Percentiles rank a stretch among this genome's conserved stretches.
These are phyloP conservation scores for Regulus satrapa DNA, from an alignment of 2,113 vertebrate genomes.

Conservation along the genomic window DNA sequence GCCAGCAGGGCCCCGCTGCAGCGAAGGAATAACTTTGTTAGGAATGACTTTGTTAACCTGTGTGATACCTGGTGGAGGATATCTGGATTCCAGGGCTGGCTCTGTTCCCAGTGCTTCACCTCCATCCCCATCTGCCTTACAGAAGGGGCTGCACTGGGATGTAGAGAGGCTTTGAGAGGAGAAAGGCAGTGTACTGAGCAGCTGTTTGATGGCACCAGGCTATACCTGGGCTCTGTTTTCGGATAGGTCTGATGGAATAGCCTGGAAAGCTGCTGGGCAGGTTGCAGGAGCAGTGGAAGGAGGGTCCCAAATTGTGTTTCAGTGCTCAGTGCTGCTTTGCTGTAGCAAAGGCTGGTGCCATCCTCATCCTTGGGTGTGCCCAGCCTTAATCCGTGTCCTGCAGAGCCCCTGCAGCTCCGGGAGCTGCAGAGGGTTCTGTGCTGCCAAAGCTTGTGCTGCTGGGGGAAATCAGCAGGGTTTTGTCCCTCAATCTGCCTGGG, in stretches of 20 bases:
- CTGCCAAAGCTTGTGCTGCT: neutral
- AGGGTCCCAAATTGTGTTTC: neutral
- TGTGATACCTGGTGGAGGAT: fast-evolving
- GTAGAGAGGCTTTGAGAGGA: neutral
- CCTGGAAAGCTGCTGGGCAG: neutral
- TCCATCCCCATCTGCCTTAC: neutral
- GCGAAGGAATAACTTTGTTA: neutral
- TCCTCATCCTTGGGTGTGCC: neutral
- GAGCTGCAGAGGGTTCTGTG: neutral
- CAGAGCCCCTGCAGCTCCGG: neutral
- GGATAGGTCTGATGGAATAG: neutral
- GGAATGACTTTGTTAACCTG: neutral
- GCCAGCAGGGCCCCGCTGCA: fast-evolving
- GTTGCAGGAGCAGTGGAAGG: neutral
- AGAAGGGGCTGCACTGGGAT: neutral
- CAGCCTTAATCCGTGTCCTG: neutral
- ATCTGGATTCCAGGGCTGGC: neutral
- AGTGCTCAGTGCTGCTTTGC: neutral
- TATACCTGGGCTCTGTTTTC: neutral
- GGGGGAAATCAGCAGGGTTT: neutral
- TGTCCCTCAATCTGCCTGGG: neutral
- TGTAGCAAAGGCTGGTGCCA: neutral
- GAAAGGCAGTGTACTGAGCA: fast-evolving
- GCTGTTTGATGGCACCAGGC: neutral
- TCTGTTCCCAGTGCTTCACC: neutral